Conservation (phyloP, 2,113 vertebrate genomes). For the Dolichallabes microphthalmus region DNA sequence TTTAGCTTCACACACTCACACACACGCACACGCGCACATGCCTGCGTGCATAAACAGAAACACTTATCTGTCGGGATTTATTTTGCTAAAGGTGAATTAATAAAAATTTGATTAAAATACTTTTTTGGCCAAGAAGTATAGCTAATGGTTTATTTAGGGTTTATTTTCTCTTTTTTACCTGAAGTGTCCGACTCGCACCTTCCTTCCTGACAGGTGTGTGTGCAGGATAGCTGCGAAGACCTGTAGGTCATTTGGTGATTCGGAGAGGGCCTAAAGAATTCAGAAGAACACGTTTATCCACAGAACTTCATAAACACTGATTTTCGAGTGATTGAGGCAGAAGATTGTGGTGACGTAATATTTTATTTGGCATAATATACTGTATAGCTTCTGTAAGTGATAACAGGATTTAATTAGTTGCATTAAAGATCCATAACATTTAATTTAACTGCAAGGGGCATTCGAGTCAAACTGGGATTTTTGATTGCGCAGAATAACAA, state of each 20-base stretch:
- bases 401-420: no score
- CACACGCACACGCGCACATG: no score
- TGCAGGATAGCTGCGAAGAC: constrained; percentile 75
- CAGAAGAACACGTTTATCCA: not conserved
- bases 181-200: constrained; percentile 73
- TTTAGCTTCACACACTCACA: no score
- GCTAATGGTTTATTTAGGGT: not conserved
- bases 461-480: no score
- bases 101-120: no score
- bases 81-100: no score
- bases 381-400: not conserved
- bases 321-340: not conserved
- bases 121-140: no score
- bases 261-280: constrained; percentile 65
- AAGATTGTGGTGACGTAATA: not conserved
- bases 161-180: constrained; percentile 58
- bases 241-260: constrained; percentile 67
- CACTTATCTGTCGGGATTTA: no score
- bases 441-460: no score
- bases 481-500: no score
- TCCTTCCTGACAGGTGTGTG: constrained; percentile 76
- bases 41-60: no score
- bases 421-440: no score
- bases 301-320: not conserved
- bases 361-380: not conserved